phyloP scores from a whole-genome alignment of 2,888 invertebrate species.

The Calliphora vomitoria region DNA sequence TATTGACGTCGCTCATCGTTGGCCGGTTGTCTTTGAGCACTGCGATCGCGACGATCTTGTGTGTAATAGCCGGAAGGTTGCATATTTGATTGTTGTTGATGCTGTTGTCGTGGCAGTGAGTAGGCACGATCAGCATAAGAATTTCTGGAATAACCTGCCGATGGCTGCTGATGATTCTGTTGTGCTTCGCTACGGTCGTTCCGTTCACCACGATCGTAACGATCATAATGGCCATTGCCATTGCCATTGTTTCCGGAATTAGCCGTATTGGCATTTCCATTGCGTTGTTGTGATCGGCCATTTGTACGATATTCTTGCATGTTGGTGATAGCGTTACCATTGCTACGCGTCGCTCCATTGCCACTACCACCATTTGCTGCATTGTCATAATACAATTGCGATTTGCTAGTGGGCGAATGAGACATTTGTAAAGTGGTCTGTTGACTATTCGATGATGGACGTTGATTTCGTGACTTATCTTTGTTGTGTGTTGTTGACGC shows the following conservation, averaged over 20 bases:
- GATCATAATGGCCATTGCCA: slow-evolving; percentile 71
- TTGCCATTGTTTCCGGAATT: slow-evolving; percentile 40
- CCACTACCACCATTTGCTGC: slow-evolving; percentile 71
- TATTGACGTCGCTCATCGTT: slow-evolving; percentile 80
- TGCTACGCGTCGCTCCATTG: slow-evolving; percentile 64
- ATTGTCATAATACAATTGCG: slow-evolving; percentile 83
- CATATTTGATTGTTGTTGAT: slow-evolving; percentile 80
- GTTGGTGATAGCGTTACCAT: slow-evolving; percentile 63
- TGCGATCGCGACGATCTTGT: slow-evolving; percentile 86
- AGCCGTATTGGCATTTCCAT: slow-evolving; percentile 57
- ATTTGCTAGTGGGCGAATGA: slow-evolving; percentile 84
- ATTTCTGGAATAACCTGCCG: slow-evolving; percentile 76
- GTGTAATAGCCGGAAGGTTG: slow-evolving; percentile 85
- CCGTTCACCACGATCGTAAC: slow-evolving; percentile 85
- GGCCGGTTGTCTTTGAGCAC: slow-evolving; percentile 79
- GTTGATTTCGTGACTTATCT: slow-evolving; percentile 80
- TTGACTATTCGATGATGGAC: slow-evolving; percentile 77
- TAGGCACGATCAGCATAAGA: slow-evolving; percentile 88
- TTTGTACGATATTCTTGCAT: slow-evolving; percentile 77
- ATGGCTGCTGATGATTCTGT: slow-evolving; percentile 82
- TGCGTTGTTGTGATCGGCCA: slow-evolving; percentile 74
- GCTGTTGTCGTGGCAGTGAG: slow-evolving; percentile 89
- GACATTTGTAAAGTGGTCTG: slow-evolving; percentile 84
- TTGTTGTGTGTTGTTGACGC: slow-evolving; percentile 76
- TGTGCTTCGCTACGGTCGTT: slow-evolving; percentile 86